A percentile compares a stretch with the other conserved stretches of the same genome.
Conservation (phyloP, 2,113 vertebrate species). For the Dicentrarchus labrax region DNA sequence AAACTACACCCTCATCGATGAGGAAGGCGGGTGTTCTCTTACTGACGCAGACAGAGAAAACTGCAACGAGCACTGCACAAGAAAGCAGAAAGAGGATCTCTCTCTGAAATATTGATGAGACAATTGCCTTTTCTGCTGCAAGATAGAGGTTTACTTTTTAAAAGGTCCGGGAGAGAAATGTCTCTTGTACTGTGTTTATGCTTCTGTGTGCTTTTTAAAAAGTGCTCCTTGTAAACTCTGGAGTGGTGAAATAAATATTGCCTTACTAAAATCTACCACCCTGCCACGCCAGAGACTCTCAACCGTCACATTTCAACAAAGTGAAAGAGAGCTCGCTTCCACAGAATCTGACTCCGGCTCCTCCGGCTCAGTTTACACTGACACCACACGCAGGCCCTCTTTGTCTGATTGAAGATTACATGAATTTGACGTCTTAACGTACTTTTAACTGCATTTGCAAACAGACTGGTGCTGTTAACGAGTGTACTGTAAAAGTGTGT, state of each 20-base stretch:
- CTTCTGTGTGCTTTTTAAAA: conserved; percentile 22
- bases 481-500: conserved; percentile 3
- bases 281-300: conserved; percentile 23
- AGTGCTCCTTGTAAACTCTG: conserved; percentile 26
- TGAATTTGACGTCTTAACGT: conserved; percentile 29
- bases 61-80: conserved; percentile 29
- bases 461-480: conserved; percentile 16
- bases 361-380: conserved; percentile 57
- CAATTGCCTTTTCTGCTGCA: conserved; percentile 42
- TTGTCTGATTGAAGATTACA: conserved; percentile 12
- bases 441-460: conserved; percentile 36
- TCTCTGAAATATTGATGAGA: conserved; percentile 80
- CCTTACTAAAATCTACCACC: conserved; percentile 45
- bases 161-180: conserved; percentile 17
- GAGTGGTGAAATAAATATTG: conserved; percentile 36
- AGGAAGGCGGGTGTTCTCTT: conserved; percentile 56
- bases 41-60: conserved; percentile 49
- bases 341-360: conserved; percentile 45
- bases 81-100: conserved; percentile 69
- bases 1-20: conserved; percentile 38
- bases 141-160: conserved; percentile 36
- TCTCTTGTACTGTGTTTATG: conserved; percentile 25
- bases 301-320: neutral
- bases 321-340: conserved; percentile 31
- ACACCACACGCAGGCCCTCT: conserved; percentile 9